phyloP scores from a whole-genome alignment of 2,797 vertebrate species.

The Australoheros facetus region DNA sequence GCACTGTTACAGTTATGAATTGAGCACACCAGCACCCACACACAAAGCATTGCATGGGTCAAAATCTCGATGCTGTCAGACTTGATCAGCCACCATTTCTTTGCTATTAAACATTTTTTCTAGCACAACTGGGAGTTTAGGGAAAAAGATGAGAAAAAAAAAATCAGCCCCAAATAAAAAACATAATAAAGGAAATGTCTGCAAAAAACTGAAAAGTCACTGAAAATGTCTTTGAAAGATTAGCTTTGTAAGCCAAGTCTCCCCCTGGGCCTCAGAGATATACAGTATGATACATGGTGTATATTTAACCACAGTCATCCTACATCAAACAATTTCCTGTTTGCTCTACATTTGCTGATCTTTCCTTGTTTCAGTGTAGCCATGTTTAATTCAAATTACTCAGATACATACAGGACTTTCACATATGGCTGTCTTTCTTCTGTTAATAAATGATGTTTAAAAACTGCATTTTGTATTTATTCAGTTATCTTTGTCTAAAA shows the following conservation, averaged over 20 bases:
- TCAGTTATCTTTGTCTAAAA: no score
- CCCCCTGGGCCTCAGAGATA: not conserved
- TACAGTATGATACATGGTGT: not conserved
- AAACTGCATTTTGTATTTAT: no score
- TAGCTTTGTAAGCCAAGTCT: not conserved
- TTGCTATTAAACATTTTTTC: not conserved
- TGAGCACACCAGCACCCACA: not conserved
- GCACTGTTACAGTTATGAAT: not conserved
- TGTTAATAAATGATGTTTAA: no score
- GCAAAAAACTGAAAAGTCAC: not conserved
- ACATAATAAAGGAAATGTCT: not conserved
- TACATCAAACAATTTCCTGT: not conserved
- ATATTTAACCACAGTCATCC: not conserved
- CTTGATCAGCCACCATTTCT: not conserved
- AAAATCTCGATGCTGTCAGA: not conserved
- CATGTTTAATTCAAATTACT: not conserved
- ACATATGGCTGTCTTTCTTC: no score
- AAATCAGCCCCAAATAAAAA: not conserved
- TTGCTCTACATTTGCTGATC: not conserved
- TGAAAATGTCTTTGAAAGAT: not conserved
- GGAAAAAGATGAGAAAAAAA: not conserved
- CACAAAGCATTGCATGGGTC: not conserved
- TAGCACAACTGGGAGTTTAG: not conserved
- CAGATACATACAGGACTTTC: not conserved
- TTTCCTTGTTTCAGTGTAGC: not conserved